Evolutionary conservation across 1,140 invertebrate species (phyloP).

Genomic region (Eciton burchellii): DNA sequence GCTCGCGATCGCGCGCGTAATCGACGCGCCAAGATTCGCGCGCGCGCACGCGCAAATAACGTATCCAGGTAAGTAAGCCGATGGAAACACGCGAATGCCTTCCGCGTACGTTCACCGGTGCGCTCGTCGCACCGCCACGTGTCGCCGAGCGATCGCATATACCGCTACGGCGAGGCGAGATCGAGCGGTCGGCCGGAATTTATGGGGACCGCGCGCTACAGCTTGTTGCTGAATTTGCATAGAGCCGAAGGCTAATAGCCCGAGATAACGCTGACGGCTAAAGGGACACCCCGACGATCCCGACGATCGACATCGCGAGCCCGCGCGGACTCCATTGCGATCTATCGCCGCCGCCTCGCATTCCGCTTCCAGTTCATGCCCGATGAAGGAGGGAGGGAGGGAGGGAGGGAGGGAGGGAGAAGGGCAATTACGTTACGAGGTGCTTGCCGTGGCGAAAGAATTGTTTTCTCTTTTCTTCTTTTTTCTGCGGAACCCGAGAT

Average conservation of each 20-base stretch:
- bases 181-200: constrained; percentile 80
- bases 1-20: constrained; percentile 60
- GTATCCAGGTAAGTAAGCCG: constrained; percentile 68
- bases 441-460: no score
- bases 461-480: no score
- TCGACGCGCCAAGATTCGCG: constrained; percentile 64
- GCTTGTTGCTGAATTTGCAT: constrained; percentile 82
- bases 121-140: constrained; percentile 55
- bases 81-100: constrained; percentile 59
- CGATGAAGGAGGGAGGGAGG: no score
- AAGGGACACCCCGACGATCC: constrained; percentile 55
- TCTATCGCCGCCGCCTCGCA: neutral
- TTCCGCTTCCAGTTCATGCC: no score
- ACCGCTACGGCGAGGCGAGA: constrained; percentile 74
- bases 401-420: no score
- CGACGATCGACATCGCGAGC: constrained; percentile 40
- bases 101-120: constrained; percentile 60
- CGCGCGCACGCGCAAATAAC: neutral
- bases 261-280: constrained; percentile 77
- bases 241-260: constrained; percentile 82
- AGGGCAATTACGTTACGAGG: neutral
- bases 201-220: constrained; percentile 80
- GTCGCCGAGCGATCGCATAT: constrained; percentile 80
- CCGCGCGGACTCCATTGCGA: constrained; percentile 56
- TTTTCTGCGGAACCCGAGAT: no score